These are phyloP conservation scores for Drosophila asahinai DNA, from an alignment of 1,140 invertebrate species.

Conservation along the genomic window DNA sequence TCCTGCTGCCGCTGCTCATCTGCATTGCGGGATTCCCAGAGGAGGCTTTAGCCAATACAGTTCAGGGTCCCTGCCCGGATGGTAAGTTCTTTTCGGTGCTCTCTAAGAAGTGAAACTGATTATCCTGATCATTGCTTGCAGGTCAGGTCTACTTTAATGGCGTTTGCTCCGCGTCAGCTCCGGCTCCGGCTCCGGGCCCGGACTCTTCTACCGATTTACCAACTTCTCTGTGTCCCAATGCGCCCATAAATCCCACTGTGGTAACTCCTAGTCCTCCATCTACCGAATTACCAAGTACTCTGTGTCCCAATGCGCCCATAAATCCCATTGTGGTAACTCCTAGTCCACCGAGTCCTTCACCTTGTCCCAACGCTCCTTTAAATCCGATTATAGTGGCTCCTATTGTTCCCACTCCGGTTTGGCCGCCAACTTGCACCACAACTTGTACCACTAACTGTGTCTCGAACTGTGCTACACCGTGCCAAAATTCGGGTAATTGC, in stretches of 20 bases:
- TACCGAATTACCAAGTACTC: background rate
- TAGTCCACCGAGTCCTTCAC: background rate
- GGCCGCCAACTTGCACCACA: background rate
- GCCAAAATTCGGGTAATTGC: background rate
- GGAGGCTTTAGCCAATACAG: slow-evolving; percentile 14
- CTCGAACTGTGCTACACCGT: background rate
- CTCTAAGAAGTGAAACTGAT: background rate
- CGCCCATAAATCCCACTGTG: slow-evolving; percentile 19
- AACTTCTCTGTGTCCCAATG: slow-evolving; percentile 12
- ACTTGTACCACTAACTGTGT: slow-evolving; percentile 1
- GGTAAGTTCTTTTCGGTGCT: slow-evolving; percentile 14
- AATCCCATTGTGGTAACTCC: slow-evolving; percentile 17
- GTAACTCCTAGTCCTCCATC: slow-evolving; percentile 5
- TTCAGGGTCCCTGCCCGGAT: slow-evolving; percentile 27
- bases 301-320: slow-evolving; percentile 23
- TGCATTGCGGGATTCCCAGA: slow-evolving; percentile 9
- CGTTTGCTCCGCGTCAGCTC: background rate
- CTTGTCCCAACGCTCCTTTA: slow-evolving; percentile 14
- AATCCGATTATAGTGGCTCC: background rate
- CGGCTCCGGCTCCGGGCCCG: background rate
- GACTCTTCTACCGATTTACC: too few species aligned
- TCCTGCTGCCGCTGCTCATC: slow-evolving; percentile 30
- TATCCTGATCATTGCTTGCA: background rate
- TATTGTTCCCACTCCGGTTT: background rate
- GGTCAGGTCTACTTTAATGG: slow-evolving; percentile 33